Base-by-base conservation (phyloP, 1,140 invertebrate species). In the Macrobrachium rosenbergii region DNA sequence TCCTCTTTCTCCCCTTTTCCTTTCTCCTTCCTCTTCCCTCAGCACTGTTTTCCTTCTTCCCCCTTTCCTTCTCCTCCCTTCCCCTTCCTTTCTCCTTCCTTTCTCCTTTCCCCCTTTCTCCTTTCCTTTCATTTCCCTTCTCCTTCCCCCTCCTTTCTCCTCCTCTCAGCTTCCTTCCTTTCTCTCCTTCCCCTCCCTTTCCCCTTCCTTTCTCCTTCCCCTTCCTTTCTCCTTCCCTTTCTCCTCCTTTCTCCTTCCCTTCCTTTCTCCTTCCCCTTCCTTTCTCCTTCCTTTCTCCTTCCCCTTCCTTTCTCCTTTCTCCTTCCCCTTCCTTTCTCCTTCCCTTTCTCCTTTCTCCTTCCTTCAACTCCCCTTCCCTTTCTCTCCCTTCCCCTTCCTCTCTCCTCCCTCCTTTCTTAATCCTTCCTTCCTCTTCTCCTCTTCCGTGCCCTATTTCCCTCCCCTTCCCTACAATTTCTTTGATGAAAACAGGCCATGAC, bases 41-140 rank as follows among this genome's bases (percentile, higher is more conserved):
- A 75, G 72, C 28, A 75, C 72, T 19, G 19, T 75, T 75, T 75
- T 16, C 72, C 72, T 45, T 45, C 72, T 75, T n/a, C 69, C 43
- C 69, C n/a, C 72, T 75, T n/a, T n/a, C n/a, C n/a, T n/a, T n/a
- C n/a, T n/a, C n/a, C n/a, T n/a, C n/a, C 72, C 11, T 37, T 75
- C 43, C 52, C 72, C 52, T 45, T 75, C 72, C 28, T 75, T 45
- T 75, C 72, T 75, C 72, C n/a, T 43, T 79, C 45, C 23, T 79
- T 60, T 52, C n/a, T 77, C 21, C 28, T 19, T 77, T 45, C 45
- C 45, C 43, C 45, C 10, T 11, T 37, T 37, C 19, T 19, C 43
- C n/a, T n/a, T n/a, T n/a, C n/a, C n/a, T n/a, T n/a, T n/a, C n/a
- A n/a, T n/a, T n/a, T n/a, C n/a, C n/a, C n/a, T n/a, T n/a, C n/a